A percentile compares a stretch with the other conserved stretches of the same genome.
Evolutionary conservation across 2,113 vertebrate genomes (phyloP).

Genomic region (Mus musculus): DNA sequence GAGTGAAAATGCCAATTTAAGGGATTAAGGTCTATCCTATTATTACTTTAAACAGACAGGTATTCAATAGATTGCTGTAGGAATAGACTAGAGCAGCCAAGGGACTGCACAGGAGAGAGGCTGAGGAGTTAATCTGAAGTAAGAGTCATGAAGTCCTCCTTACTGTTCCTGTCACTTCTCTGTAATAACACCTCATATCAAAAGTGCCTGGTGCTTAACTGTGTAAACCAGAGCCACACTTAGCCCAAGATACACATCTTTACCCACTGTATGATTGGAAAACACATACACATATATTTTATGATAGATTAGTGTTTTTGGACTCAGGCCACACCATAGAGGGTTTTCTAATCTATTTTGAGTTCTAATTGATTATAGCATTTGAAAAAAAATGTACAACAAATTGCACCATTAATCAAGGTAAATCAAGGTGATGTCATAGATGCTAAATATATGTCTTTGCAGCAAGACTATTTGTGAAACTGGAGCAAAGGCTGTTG

Average conservation of each 20-base stretch:
- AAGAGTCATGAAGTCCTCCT: not conserved
- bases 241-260: slow-evolving; percentile 52
- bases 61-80: not conserved
- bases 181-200: not conserved
- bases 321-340: slow-evolving; percentile 78
- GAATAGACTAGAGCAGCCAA: not conserved
- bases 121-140: not conserved
- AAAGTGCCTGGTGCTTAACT: not conserved
- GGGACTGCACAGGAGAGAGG: not conserved
- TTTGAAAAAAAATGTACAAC: slow-evolving; percentile 79
- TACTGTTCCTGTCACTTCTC: not conserved
- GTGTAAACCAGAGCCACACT: slow-evolving; percentile 4
- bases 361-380: slow-evolving; percentile 82
- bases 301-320: slow-evolving; percentile 79
- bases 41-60: not conserved
- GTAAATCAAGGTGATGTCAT: slow-evolving; percentile 82
- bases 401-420: slow-evolving; percentile 84
- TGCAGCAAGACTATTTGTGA: slow-evolving; percentile 61
- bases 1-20: not conserved
- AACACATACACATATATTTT: slow-evolving; percentile 55
- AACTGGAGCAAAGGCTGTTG: slow-evolving; percentile 37
- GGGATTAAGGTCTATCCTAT: not conserved
- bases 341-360: slow-evolving; percentile 81
- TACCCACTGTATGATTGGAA: slow-evolving; percentile 6
- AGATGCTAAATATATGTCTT: slow-evolving; percentile 74